Evolutionary conservation across 1,140 invertebrate species (phyloP), one percentile per base, ranked within the genome.

Genomic region (Triops longicaudatus): DNA sequence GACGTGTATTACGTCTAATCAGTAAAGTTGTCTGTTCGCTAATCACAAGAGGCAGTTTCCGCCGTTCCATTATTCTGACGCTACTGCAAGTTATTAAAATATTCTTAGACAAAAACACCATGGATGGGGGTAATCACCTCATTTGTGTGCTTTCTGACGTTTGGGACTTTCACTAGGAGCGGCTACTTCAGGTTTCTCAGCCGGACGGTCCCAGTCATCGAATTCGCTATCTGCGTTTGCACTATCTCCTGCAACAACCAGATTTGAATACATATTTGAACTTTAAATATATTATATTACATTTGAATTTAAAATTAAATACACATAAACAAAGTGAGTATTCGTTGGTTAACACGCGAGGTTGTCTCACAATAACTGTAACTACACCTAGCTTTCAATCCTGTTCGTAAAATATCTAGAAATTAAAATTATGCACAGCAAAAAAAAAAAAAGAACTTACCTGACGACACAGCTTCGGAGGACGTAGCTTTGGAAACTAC

Each of bases 191-290:
- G 50, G 50, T 63, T 63, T 63, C 0, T n/a, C 50, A 63, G 50
- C 50, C 22, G 50, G 50, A 17, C 50, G 50, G 50, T 63, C 50
- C 50, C 50, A 63, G 17, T 63, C 50, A 63, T 63, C 50, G 17
- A 63, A 63, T 63, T 63, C 50, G 14, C 50, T 63, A 22, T 63
- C 50, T n/a, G 50, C 50, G 22, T 63, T 63, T n/a, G 50, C 50
- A 2, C 50, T 63, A 1, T 63, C 50, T 22, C 14, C 50, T 63
- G 4, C 17, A 44, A 2, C 11, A 12, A 11, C 43, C 11, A 44
- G 43, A 44, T 44, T 11, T 44, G 17, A 44, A 44, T 1, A 6
- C 1, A 44, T 12, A 44, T 6, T 12, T 0, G 17, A 44, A 1
- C n/a, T n/a, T n/a, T n/a, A 1, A 9, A 44, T 12, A 44, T 12